These are phyloP conservation scores for Bos indicus DNA, from an alignment of 2,113 vertebrate genomes.

Conservation along the genomic window DNA sequence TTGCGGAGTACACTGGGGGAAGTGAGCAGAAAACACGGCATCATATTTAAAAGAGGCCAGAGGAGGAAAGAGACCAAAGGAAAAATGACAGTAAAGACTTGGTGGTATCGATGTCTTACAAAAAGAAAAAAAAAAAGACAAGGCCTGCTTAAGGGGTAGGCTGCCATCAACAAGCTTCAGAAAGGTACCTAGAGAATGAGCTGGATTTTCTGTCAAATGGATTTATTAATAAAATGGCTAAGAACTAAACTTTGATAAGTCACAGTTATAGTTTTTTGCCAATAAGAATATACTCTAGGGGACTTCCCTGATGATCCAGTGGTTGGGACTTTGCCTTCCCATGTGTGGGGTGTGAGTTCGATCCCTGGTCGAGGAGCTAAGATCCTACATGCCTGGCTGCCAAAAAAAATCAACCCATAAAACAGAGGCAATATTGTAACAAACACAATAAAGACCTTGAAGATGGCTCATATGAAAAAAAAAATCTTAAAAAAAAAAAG, in stretches of 20 bases:
- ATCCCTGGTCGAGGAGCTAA: background rate
- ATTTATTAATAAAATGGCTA: background rate
- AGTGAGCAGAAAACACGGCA: slow-evolving; percentile 44
- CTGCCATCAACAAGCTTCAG: background rate
- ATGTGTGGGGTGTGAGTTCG: background rate
- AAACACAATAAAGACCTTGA: background rate
- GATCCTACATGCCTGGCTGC: background rate
- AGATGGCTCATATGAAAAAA: background rate
- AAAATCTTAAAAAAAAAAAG: background rate
- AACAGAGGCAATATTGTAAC: background rate
- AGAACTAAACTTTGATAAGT: background rate
- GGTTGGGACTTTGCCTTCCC: background rate
- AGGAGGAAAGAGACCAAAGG: slow-evolving; percentile 16
- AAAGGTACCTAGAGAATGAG: background rate
- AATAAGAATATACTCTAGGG: background rate
- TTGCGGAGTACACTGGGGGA: slow-evolving; percentile 25
- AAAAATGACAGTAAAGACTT: background rate
- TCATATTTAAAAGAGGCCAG: slow-evolving; percentile 49
- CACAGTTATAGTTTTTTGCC: background rate
- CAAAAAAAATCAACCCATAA: background rate
- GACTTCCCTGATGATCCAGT: background rate
- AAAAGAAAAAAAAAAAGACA: background rate
- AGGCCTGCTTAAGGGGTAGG: background rate
- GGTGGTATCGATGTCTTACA: background rate
- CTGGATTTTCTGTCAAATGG: background rate